A percentile compares a stretch with the other conserved stretches of the same genome.
Evolutionary conservation across 1,140 invertebrate species (phyloP).

Genomic region (Nymphalis io): DNA sequence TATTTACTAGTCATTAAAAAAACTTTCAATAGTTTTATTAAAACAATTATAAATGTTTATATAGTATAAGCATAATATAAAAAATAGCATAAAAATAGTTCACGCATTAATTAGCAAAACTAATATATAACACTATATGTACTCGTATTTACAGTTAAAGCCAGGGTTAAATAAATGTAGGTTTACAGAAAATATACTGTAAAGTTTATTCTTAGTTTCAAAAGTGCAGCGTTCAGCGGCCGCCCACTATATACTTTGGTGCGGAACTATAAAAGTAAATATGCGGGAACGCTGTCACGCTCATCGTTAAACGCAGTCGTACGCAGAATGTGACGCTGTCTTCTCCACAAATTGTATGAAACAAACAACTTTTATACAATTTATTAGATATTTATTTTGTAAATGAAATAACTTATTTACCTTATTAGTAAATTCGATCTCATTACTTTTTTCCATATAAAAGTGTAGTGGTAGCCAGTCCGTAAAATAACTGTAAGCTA

Average conservation of each 20-base stretch:
- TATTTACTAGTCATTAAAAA: no score
- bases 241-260: background rate
- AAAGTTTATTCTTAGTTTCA: conserved; percentile 22
- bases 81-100: no score
- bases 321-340: conserved; percentile 15
- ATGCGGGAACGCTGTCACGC: conserved; percentile 25
- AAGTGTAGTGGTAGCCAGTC: no score
- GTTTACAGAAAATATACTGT: background rate
- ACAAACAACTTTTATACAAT: background rate
- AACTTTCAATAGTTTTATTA: no score
- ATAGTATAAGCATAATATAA: no score
- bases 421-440: background rate
- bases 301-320: conserved; percentile 29
- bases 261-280: conserved; percentile 28
- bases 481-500: no score
- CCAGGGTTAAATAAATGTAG: background rate
- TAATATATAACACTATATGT: background rate
- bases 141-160: background rate
- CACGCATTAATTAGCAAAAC: no score
- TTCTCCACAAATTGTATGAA: background rate
- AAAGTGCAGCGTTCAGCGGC: conserved; percentile 18
- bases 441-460: no score
- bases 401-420: background rate
- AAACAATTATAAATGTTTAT: no score
- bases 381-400: background rate